Base-by-base conservation (phyloP, 2,888 invertebrate species). In the Dorcus parallelipipedus region DNA sequence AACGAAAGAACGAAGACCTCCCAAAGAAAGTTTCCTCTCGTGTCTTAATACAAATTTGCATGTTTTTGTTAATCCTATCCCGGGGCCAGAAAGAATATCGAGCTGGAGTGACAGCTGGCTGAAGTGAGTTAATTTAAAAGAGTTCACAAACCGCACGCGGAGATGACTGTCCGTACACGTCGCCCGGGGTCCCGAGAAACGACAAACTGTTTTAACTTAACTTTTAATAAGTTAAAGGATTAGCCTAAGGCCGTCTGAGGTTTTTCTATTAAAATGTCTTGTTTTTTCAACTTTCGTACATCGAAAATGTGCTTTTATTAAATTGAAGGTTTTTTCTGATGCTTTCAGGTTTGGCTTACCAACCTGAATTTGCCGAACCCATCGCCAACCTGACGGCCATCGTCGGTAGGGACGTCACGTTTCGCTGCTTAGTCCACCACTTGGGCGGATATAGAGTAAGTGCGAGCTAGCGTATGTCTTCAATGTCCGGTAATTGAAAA, bases 371-470 rank as follows among this genome's bases (percentile, higher is more conserved):
- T 74, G 86, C 87, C 58, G 90, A 90, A 71, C 88, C 90, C 43
- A 86, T 95, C 73, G 83, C 86, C 68, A 95, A 95, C 82, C 82
- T 93, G 69, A 93, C 93, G 56, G 85, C 94, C 57, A 86, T 93
- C 53, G 83, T 92, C 60, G 93, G 93, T 62, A 83, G 94, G 72
- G 93, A 95, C 78, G 93, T 93, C 59, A 90, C 88, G 61, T 92
- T 95, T 76, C 89, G 89, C 74, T 95, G 95, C 78, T 83, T 89
- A 73, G 93, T 95, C 56, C 87, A 89, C 73, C 90, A 93, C 78
- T 84, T 95, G 67, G 93, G 93, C 55, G 92, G 93, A 71, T 94
- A 93, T 80, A 87, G 93, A 81, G 94, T 94, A 83, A 86, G 87
- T 83, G 59, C 7, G 23, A 23, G 20, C 8, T 45, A 9, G 45